phyloP scores from a whole-genome alignment of 2,113 vertebrate species.

The Dendrocopos noguchii region DNA sequence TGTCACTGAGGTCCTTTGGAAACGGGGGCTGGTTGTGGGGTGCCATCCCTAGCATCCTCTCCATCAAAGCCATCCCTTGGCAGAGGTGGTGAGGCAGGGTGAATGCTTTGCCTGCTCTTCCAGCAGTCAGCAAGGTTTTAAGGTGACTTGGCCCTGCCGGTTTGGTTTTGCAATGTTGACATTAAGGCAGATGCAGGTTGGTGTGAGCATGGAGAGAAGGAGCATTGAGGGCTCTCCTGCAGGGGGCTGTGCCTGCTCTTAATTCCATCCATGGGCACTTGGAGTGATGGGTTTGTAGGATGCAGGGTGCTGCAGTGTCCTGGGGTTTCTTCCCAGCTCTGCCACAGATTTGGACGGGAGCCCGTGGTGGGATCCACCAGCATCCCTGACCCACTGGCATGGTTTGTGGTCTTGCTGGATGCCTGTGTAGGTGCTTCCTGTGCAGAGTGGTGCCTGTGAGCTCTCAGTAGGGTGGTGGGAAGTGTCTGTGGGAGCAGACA shows the following conservation, averaged over 20 bases:
- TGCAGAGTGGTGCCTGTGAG: fast-evolving
- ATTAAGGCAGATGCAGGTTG: background rate
- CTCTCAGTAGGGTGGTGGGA: too few species aligned
- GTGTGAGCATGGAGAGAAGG: background rate
- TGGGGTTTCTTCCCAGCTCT: background rate
- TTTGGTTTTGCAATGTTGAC: fast-evolving
- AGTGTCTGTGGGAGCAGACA: background rate
- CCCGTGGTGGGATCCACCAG: background rate
- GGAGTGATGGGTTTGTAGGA: background rate
- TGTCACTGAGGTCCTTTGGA: background rate
- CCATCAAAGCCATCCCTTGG: background rate
- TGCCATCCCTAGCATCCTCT: background rate
- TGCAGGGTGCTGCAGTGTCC: background rate
- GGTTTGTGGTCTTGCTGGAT: background rate
- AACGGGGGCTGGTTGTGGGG: background rate
- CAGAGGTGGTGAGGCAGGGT: background rate
- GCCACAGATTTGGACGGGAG: background rate
- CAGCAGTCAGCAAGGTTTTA: background rate
- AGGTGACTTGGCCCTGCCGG: background rate
- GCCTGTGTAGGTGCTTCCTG: fast-evolving
- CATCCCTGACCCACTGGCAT: too few species aligned
- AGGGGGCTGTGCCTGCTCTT: background rate
- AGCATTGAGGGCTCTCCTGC: fast-evolving
- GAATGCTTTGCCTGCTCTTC: background rate
- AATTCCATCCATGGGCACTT: background rate